Percentiles rank a stretch among this genome's conserved stretches.
These are phyloP conservation scores for Drosophila santomea DNA, from an alignment of 1,140 invertebrate genomes.

Conservation along the genomic window DNA sequence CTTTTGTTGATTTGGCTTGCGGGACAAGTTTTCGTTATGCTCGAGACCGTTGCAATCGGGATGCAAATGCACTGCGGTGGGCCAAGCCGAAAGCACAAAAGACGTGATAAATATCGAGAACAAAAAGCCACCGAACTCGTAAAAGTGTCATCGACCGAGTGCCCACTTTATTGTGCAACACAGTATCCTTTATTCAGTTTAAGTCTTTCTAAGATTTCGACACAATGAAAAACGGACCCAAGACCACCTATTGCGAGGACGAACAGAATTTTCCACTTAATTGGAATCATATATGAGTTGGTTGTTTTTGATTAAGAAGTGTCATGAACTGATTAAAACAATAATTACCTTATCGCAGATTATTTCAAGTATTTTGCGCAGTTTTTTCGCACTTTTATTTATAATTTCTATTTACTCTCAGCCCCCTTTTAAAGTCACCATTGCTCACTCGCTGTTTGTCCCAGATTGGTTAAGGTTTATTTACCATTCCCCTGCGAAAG, in stretches of 20 bases:
- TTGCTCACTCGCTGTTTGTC: neutral
- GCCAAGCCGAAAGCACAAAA: neutral
- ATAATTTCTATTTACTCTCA: too few relatives aligned
- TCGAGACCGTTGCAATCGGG: constrained; percentile 57
- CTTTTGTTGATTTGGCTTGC: constrained; percentile 23
- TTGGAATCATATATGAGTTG: neutral
- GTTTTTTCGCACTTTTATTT: too few relatives aligned
- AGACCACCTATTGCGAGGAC: neutral
- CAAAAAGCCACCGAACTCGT: constrained; percentile 39
- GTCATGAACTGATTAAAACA: too few relatives aligned
- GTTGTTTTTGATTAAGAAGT: too few relatives aligned
- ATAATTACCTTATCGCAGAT: too few relatives aligned
- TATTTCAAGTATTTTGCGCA: too few relatives aligned
- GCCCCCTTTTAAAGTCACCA: too few relatives aligned
- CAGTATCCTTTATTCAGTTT: neutral
- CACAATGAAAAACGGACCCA: neutral
- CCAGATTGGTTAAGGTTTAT: neutral
- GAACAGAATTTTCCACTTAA: neutral
- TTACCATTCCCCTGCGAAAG: constrained; percentile 2
- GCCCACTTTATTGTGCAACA: constrained; percentile 1
- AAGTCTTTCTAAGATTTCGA: neutral
- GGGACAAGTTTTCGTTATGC: constrained; percentile 46
- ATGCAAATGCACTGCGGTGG: constrained; percentile 69
- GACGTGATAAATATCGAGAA: constrained; percentile 43
- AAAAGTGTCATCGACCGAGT: constrained; percentile 32